phyloP scores from a whole-genome alignment of 2,888 invertebrate species.

The Dendrolimus pini region DNA sequence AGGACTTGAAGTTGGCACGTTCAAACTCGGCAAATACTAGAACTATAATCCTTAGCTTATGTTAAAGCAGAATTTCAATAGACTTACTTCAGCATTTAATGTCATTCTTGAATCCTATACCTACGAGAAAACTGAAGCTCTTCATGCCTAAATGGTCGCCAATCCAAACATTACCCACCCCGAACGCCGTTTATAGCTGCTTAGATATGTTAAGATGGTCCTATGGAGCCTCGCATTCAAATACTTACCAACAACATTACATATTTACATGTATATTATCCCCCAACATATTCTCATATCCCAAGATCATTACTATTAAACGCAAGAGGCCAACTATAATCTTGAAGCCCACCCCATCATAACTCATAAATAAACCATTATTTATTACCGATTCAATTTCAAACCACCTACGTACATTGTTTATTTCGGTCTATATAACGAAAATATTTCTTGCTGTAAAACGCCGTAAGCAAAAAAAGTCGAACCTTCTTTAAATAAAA shows the following conservation, averaged over 20 bases:
- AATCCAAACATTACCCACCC: background rate
- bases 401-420: constrained; percentile 48
- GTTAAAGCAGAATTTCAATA: background rate
- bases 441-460: constrained; percentile 35
- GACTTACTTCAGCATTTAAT: too few relatives aligned
- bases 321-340: constrained; percentile 21
- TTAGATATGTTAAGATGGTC: background rate
- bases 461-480: constrained; percentile 52
- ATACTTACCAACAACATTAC: constrained; percentile 1
- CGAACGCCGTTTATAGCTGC: background rate
- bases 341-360: constrained; percentile 32
- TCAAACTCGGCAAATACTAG: too few relatives aligned
- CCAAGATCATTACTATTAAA: constrained; percentile 5
- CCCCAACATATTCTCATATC: background rate
- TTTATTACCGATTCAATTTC: constrained; percentile 71
- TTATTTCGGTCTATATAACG: constrained; percentile 45
- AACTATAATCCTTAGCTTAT: background rate
- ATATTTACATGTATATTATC: constrained; percentile 1
- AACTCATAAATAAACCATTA: constrained; percentile 69
- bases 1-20: too few relatives aligned
- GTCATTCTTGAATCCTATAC: too few relatives aligned
- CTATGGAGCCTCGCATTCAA: background rate
- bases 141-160: background rate
- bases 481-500: constrained; percentile 68
- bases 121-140: too few relatives aligned